A percentile compares a stretch with the other conserved stretches of the same genome.
These are phyloP conservation scores for Epistrophella euchroma DNA, from an alignment of 2,888 invertebrate species.

Conservation along the genomic window DNA sequence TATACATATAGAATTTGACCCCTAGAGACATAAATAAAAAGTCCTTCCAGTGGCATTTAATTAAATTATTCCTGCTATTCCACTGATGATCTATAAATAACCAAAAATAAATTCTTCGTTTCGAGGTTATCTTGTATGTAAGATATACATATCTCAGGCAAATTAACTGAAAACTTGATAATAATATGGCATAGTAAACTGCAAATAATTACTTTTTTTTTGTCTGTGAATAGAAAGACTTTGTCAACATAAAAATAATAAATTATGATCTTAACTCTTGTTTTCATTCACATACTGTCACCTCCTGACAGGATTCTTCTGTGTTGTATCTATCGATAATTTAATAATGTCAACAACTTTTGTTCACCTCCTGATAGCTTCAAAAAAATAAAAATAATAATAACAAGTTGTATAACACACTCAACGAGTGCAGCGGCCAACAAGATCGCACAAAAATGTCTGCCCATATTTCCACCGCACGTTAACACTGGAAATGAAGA, in stretches of 20 bases:
- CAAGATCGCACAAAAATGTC: slow-evolving; percentile 4
- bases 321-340: neutral
- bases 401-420: slow-evolving; percentile 43
- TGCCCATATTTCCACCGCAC: slow-evolving; percentile 41
- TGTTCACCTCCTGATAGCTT: slow-evolving; percentile 13
- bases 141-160: neutral
- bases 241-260: neutral
- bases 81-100: neutral
- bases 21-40: neutral
- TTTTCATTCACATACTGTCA: slow-evolving; percentile 17
- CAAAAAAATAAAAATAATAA: neutral
- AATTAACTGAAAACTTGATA: neutral
- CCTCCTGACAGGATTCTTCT: slow-evolving; percentile 22
- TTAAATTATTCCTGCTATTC: neutral
- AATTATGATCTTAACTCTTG: slow-evolving; percentile 7
- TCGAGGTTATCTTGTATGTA: neutral
- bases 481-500: slow-evolving; percentile 33
- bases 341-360: slow-evolving; percentile 21
- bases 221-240: no score
- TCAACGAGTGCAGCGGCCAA: neutral
- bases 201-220: neutral
- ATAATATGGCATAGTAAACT: slow-evolving; percentile 23
- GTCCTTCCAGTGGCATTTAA: neutral
- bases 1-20: no score
- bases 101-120: neutral